Percentiles rank a stretch among this genome's conserved stretches.
Evolutionary conservation across 1,140 invertebrate species (phyloP).

Genomic region (Zeugodacus cucurbitae): DNA sequence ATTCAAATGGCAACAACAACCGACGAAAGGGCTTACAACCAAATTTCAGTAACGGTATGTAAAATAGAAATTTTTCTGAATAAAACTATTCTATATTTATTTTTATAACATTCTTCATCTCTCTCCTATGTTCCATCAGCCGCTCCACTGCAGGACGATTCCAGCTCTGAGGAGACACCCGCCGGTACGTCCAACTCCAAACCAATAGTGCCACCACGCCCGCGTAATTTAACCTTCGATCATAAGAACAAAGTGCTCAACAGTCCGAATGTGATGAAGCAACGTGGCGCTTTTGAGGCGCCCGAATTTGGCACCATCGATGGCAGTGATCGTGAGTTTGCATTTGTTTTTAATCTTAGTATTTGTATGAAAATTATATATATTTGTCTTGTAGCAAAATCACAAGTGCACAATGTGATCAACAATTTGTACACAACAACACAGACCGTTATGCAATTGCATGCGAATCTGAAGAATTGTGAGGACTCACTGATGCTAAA

Average conservation of each 20-base stretch:
- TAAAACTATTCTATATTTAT: background rate
- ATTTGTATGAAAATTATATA: background rate
- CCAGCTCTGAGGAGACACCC: slow-evolving; percentile 77
- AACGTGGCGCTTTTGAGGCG: slow-evolving; percentile 46
- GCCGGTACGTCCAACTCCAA: slow-evolving; percentile 68
- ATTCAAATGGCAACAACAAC: slow-evolving; percentile 56
- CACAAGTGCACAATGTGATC: slow-evolving; percentile 64
- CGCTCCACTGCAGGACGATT: slow-evolving; percentile 73
- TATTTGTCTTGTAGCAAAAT: slow-evolving; percentile 54
- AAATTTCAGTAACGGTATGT: slow-evolving; percentile 75
- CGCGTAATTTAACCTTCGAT: slow-evolving; percentile 64
- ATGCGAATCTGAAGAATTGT: slow-evolving; percentile 61
- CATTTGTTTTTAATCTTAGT: background rate
- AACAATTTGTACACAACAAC: slow-evolving; percentile 64
- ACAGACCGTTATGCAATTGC: slow-evolving; percentile 62
- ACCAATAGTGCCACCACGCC: slow-evolving; percentile 72
- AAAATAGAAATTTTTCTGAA: background rate
- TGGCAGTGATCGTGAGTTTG: slow-evolving; percentile 56
- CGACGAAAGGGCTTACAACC: slow-evolving; percentile 72
- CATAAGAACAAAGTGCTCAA: slow-evolving; percentile 60
- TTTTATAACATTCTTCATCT: background rate
- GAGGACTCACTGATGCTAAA: slow-evolving; percentile 65
- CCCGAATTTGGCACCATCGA: slow-evolving; percentile 48
- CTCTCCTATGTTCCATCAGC: slow-evolving; percentile 72
- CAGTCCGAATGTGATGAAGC: slow-evolving; percentile 48